A percentile compares a stretch with the other conserved stretches of the same genome.
phyloP scores from a whole-genome alignment of 2,113 vertebrate species.

The Centropristis striata region DNA sequence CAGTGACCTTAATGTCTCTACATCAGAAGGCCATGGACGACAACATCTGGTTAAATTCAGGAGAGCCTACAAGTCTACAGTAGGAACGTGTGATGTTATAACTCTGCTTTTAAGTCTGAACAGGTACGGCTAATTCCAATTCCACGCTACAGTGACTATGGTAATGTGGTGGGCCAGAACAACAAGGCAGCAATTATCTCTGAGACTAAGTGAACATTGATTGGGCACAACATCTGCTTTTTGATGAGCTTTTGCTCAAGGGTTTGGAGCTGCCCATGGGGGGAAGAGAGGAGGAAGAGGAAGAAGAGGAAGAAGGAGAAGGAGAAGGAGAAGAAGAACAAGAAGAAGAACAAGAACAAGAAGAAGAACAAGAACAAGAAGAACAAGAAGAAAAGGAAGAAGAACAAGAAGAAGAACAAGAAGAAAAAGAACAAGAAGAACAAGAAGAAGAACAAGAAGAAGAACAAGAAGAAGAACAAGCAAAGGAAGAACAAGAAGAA shows the following conservation, averaged over 20 bases:
- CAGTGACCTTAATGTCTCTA: neutral
- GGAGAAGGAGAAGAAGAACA: no score
- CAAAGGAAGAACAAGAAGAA: no score
- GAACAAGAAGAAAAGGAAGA: no score
- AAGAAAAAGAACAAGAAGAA: no score
- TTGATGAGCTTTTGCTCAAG: slow-evolving; percentile 65
- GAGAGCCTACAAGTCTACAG: slow-evolving; percentile 14
- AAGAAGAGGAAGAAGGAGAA: neutral
- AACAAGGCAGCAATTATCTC: slow-evolving; percentile 80
- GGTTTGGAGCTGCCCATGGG: slow-evolving; percentile 8
- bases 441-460: no score
- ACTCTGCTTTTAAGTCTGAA: slow-evolving; percentile 54
- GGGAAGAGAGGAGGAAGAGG: neutral
- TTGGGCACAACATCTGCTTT: slow-evolving; percentile 76
- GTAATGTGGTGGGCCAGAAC: slow-evolving; percentile 70
- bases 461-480: no score
- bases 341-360: no score
- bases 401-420: no score
- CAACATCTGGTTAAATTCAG: slow-evolving; percentile 41
- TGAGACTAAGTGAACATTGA: slow-evolving; percentile 69
- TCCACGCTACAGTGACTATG: slow-evolving; percentile 75
- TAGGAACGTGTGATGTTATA: slow-evolving; percentile 17
- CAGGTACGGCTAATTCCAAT: slow-evolving; percentile 75
- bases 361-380: no score
- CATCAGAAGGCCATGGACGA: slow-evolving; percentile 23